Evolutionary conservation across 2,888 invertebrate species (phyloP), one percentile per base, ranked within the genome.

Genomic region (Synergus laeviventris): DNA sequence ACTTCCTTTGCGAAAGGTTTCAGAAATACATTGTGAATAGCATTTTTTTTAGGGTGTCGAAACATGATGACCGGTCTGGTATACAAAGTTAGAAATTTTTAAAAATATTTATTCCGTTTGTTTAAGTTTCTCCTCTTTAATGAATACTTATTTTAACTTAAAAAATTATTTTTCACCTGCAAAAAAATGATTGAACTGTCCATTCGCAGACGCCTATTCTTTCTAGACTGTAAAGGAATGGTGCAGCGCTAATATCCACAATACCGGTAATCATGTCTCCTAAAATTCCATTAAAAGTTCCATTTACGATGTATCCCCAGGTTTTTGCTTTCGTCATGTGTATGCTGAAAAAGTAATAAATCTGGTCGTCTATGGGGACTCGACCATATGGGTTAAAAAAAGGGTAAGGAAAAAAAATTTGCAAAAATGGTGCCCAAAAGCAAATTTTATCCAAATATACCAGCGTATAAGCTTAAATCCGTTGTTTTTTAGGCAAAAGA

Each of bases 171-270:
- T 3, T 54, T 90, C 94, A 94, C 93, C 93, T 74, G 94, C 91
- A 80, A 92, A 91, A 94, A 94, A 95, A 18, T 31, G 93, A 93
- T 83, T 93, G 93, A 7, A 93, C 92, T 49, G 93, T 93, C 79
- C 93, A 94, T 84, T 94, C 93, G 74, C 93, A 91, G 78, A 92
- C 92, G 80, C 89, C 89, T 74, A 91, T 77, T 83, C 95, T 91
- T 84, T 95, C 94, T 14, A 91, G 86, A 84, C 94, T 92, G 86
- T 93, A 94, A 90, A 94, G 93, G 73, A 94, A 90, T 0, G 95
- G 93, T 16, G 94, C 93, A 18, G 94, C 94, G 1, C 95, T 94
- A 78, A 95, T 92, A 85, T 95, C 95, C 0, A 94, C 92, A 79
- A 84, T 73, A 8, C 88, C 88, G 38, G 84, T 85, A 4, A 84